Evolutionary conservation across 1,140 invertebrate species (phyloP), one percentile per base, ranked within the genome.

Genomic region (Drosophila dunni): DNA sequence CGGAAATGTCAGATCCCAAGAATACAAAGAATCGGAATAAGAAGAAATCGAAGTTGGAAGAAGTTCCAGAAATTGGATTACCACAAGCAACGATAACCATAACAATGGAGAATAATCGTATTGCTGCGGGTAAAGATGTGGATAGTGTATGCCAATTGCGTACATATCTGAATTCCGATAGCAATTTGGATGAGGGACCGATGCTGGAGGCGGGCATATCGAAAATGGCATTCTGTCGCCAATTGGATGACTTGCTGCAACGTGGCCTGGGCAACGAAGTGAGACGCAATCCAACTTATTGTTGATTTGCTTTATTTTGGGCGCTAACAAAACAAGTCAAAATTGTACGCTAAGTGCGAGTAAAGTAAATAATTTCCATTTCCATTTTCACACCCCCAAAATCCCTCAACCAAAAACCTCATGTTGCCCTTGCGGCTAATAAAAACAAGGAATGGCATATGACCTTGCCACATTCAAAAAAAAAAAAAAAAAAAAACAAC

Each of bases 151-250:
- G 24, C 24, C 10, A 38, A 38, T 38, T 10, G 7, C 36, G 10
- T 38, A 38, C 36, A 38, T 38, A 38, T 38, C 36, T 5, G 5
- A 38, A 38, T 38, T 38, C 36, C n/a, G n/a, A 70, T 8, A 17
- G 34, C 20, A 24, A 45, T 4, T 13, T 17, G 7, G 56, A 62
- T 29, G 57, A 53, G 6, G 72, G 66, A 11, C 66, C 44, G 4
- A 62, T 69, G 0, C 33, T 75, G 33, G 66, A 75, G 36, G 51
- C 45, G 15, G 72, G 72, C 10, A 58, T 75, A 34, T 51, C 66
- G 0, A 62, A 40, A 9, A 9, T 17, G 38, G 58, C 44, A 7
- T 75, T 75, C 48, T 75, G 66, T 7, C 51, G 45, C 36, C 58
- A 75, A 17, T 13, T 75, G 51, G 57, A 75, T 7, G 51, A 7